Conservation (phyloP, 2,113 vertebrate species). For the Erpornis zantholeuca region DNA sequence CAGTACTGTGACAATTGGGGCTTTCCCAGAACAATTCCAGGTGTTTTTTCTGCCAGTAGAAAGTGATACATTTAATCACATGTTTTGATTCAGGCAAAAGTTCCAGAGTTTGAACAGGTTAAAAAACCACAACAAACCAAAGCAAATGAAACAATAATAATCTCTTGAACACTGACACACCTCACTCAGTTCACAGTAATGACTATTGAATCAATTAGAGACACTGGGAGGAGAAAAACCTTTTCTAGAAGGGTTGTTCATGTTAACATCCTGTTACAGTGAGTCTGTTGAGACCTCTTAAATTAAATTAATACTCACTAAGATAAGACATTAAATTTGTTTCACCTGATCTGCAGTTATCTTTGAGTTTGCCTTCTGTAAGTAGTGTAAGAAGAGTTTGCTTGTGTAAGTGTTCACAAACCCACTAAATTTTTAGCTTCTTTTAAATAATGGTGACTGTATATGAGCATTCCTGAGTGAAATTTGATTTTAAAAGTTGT, state of each 20-base stretch:
- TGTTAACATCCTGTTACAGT: not conserved
- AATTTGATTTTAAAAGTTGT: not conserved
- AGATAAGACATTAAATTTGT: not conserved
- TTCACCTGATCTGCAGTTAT: not conserved
- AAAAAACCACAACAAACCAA: not conserved
- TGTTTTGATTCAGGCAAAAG: not conserved
- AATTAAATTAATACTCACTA: not conserved
- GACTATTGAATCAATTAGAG: not conserved
- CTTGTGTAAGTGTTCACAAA: not conserved
- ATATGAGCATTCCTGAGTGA: not conserved
- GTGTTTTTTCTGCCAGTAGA: not conserved
- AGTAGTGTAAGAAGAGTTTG: not conserved
- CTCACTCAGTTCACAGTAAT: not conserved
- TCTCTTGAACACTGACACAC: not conserved
- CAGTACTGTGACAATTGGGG: not conserved
- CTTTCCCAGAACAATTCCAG: not conserved
- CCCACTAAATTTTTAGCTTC: not conserved
- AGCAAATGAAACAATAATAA: not conserved
- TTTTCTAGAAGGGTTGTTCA: not conserved
- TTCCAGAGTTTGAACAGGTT: not conserved
- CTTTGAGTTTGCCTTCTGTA: not conserved
- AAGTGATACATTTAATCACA: not conserved
- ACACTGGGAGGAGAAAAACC: not conserved
- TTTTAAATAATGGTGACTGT: not conserved
- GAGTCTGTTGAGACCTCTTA: not conserved